Evolutionary conservation across 2,888 invertebrate genomes (phyloP).

Genomic region (Cosmopolites sordidus): DNA sequence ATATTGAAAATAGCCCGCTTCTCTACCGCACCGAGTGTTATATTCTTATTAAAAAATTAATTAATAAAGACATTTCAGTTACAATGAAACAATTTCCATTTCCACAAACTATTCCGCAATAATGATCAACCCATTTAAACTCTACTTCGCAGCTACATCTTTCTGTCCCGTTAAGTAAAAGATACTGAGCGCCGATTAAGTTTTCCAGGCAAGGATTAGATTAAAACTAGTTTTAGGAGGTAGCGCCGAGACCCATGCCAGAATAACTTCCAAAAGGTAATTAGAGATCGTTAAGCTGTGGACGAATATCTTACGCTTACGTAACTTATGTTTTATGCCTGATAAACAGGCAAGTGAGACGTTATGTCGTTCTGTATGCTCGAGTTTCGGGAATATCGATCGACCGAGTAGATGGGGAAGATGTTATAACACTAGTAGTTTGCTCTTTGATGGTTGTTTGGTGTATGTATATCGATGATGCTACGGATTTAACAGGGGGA

Average conservation of each 20-base stretch:
- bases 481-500: no score
- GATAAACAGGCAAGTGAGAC: conserved; percentile 29
- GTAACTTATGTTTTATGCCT: conserved; percentile 39
- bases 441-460: no score
- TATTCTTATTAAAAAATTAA: no score
- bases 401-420: no score
- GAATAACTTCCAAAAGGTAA: conserved; percentile 32
- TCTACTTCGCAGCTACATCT: conserved; percentile 11
- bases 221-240: conserved; percentile 35
- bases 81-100: no score
- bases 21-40: no score
- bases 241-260: conserved; percentile 30
- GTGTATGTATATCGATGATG: no score
- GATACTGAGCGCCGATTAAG: conserved; percentile 17
- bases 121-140: conserved; percentile 20
- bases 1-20: no score
- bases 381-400: no score
- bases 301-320: conserved; percentile 34
- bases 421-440: no score
- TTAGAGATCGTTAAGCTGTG: conserved; percentile 41
- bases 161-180: conserved; percentile 15
- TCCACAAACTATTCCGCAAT: conserved; percentile 5
- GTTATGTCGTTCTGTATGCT: no score
- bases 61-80: no score
- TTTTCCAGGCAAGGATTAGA: conserved; percentile 31